Conservation (phyloP, 2,797 vertebrate genomes). For the Novumbra hubbsi region DNA sequence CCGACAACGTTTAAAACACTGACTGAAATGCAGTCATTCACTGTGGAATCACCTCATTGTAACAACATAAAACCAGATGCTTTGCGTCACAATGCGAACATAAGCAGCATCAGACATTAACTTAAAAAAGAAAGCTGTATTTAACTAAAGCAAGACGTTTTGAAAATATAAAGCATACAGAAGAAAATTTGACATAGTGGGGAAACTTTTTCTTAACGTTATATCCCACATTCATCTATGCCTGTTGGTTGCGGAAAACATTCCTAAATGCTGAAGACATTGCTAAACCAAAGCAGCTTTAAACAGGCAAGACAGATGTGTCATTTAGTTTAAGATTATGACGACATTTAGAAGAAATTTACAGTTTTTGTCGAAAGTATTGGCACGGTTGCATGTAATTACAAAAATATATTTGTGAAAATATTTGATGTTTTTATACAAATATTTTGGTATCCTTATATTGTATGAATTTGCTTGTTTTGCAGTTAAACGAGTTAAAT, state of each 20-base stretch:
- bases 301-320: background rate
- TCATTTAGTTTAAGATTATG: background rate
- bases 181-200: background rate
- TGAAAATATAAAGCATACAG: background rate
- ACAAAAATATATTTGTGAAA: no score
- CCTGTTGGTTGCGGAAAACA: background rate
- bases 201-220: background rate
- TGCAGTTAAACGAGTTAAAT: no score
- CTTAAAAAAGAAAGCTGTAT: slow-evolving; percentile 6
- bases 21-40: slow-evolving; percentile 26
- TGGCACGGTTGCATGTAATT: no score
- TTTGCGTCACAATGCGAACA: background rate
- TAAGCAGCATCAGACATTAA: background rate
- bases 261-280: background rate
- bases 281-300: background rate
- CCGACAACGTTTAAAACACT: background rate
- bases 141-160: background rate
- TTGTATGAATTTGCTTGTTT: no score
- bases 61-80: background rate
- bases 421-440: no score
- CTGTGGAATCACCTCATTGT: slow-evolving; percentile 16
- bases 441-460: no score
- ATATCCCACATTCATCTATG: no score
- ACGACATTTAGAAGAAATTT: background rate
- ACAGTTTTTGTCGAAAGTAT: background rate